These are phyloP conservation scores for Sarcoramphus papa DNA, from an alignment of 2,797 vertebrate species.

Conservation along the genomic window DNA sequence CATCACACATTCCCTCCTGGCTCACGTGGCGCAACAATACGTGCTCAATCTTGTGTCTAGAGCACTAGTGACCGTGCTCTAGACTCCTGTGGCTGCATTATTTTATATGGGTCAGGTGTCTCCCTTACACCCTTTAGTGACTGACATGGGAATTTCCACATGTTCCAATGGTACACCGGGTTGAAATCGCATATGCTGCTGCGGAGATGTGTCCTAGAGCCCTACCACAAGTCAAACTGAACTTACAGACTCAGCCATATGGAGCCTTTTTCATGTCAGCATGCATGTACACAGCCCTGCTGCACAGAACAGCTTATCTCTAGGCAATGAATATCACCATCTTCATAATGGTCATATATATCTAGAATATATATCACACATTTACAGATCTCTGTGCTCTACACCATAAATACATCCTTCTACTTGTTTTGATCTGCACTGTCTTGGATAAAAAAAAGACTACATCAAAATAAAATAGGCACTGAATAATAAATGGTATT, in stretches of 20 bases:
- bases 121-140: not conserved
- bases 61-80: not conserved
- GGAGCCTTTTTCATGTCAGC: not conserved
- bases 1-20: not conserved
- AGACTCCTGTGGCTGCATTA: not conserved
- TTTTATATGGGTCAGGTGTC: rapidly evolving
- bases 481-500: not conserved
- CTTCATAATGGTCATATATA: not conserved
- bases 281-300: not conserved
- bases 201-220: not conserved
- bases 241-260: not conserved
- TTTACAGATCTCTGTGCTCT: not conserved
- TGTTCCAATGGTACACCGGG: not conserved
- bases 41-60: not conserved
- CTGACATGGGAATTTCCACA: not conserved
- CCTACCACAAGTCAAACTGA: not conserved
- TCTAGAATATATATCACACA: not conserved
- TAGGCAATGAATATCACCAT: not conserved
- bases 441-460: not conserved
- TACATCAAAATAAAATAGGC: not conserved
- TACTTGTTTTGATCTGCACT: not conserved
- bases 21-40: not conserved
- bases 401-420: not conserved
- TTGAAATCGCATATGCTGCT: not conserved
- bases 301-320: not conserved